Evolutionary conservation across 1,140 invertebrate genomes (phyloP).

Genomic region (Brachionus paranguensis): DNA sequence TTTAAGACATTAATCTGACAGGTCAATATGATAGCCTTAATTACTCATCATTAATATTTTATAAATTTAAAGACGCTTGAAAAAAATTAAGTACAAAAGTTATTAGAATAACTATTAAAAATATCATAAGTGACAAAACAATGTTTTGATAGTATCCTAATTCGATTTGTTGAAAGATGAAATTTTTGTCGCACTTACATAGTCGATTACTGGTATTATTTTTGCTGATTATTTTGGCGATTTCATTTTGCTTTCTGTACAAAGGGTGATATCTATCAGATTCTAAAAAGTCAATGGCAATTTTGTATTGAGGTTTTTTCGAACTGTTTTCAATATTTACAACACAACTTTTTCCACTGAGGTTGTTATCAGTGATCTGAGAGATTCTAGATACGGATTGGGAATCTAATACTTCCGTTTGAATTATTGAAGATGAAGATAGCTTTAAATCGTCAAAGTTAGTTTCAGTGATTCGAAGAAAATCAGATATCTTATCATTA

Average conservation of each 20-base stretch:
- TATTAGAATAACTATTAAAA: not conserved
- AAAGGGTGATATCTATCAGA: not conserved
- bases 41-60: not conserved
- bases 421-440: not conserved
- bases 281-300: not conserved
- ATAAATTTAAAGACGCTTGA: not conserved
- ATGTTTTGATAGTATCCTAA: not conserved
- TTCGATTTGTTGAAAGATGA: not conserved
- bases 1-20: not conserved
- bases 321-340: not conserved
- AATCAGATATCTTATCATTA: not conserved
- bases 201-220: not conserved
- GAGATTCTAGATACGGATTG: not conserved
- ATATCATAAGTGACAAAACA: not conserved
- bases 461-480: not conserved
- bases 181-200: not conserved
- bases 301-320: not conserved
- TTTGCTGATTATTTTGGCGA: not conserved
- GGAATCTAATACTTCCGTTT: not conserved
- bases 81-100: conserved; percentile 9
- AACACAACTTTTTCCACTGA: not conserved
- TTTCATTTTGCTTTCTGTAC: not conserved
- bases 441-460: not conserved
- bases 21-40: no score
- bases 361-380: not conserved